A percentile compares a stretch with the other conserved stretches of the same genome.
Evolutionary conservation across 2,113 vertebrate genomes (phyloP).

Genomic region (Mesitornis unicolor): DNA sequence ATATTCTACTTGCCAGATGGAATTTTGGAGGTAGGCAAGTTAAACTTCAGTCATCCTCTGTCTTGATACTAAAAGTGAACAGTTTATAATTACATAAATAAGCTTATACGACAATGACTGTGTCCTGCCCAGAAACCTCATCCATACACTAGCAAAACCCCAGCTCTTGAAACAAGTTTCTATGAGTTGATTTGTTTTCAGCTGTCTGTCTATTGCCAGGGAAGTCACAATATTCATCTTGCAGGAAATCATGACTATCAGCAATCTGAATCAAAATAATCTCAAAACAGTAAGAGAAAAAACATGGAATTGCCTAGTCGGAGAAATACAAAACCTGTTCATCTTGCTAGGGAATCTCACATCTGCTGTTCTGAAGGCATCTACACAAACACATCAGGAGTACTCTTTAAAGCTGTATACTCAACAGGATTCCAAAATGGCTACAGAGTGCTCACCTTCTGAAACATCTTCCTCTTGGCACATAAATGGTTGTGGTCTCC

Average conservation of each 20-base stretch:
- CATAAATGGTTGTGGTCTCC: background rate
- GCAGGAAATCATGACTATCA: background rate
- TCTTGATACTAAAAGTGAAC: background rate
- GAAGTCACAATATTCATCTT: background rate
- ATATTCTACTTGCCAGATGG: conserved; percentile 5
- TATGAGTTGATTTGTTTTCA: background rate
- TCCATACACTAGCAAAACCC: background rate
- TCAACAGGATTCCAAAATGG: background rate
- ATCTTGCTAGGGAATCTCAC: background rate
- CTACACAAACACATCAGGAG: conserved; percentile 3
- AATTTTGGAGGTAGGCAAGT: conserved; percentile 27
- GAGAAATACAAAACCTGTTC: background rate
- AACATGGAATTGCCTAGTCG: background rate
- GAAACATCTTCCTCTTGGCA: background rate
- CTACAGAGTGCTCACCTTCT: background rate
- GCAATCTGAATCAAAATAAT: background rate
- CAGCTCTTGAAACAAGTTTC: background rate
- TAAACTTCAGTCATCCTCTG: background rate
- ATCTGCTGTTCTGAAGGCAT: background rate
- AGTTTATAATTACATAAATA: conserved; percentile 15
- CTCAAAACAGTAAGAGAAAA: background rate
- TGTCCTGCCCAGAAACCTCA: background rate
- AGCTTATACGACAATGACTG: background rate
- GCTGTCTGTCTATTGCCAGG: background rate
- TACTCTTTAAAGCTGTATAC: conserved; percentile 16